Conservation (phyloP, 2,797 vertebrate genomes). For the Ispidina picta region DNA sequence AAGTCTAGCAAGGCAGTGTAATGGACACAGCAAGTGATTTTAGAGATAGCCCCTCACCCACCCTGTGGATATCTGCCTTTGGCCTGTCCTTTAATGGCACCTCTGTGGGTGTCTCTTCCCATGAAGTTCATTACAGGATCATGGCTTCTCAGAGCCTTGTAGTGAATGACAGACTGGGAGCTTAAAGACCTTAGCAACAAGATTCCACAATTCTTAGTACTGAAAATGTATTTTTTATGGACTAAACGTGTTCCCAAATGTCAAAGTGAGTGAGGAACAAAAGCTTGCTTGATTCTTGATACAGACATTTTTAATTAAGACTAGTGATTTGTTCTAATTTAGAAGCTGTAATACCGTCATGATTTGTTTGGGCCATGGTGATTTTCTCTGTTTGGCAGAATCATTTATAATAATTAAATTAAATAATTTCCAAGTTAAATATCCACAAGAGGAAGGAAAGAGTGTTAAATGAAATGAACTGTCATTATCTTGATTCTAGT, state of each 20-base stretch:
- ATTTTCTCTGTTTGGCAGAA: slow-evolving; percentile 6
- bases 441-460: neutral
- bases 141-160: accelerated
- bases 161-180: neutral
- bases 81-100: neutral
- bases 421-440: slow-evolving; percentile 19
- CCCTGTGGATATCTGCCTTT: neutral
- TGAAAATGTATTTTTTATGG: neutral
- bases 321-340: slow-evolving; percentile 36
- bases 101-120: neutral
- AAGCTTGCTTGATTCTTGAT: neutral
- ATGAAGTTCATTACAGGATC: neutral
- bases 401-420: slow-evolving; percentile 47
- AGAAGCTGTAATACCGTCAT: neutral
- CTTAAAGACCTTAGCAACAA: neutral
- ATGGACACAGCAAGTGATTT: neutral
- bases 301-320: slow-evolving; percentile 5
- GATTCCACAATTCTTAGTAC: neutral
- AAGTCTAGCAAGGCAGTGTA: neutral
- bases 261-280: slow-evolving; percentile 3
- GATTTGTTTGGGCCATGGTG: neutral
- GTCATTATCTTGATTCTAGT: neutral
- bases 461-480: neutral
- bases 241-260: neutral
- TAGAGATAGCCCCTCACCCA: neutral